Conservation (phyloP, 2,888 invertebrate species). For the Lasioglossum calceatum region DNA sequence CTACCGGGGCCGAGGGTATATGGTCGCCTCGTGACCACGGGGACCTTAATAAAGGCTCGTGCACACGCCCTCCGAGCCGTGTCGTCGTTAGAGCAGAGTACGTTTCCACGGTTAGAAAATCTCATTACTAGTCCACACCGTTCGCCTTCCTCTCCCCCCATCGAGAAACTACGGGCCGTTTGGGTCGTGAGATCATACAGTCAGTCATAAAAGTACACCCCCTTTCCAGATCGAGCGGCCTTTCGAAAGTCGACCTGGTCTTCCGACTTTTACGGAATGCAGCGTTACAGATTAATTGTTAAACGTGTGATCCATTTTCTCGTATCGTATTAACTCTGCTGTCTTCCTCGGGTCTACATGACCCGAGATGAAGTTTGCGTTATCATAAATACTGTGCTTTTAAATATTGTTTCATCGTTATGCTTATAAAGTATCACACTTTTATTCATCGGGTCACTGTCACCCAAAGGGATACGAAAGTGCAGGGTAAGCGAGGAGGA, state of each 20-base stretch:
- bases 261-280: background rate
- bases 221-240: background rate
- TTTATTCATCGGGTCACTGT: too few species aligned
- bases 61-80: constrained; percentile 57
- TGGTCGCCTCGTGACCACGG: constrained; percentile 67
- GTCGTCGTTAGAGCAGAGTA: constrained; percentile 41
- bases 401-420: too few species aligned
- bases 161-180: constrained; percentile 35
- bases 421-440: too few species aligned
- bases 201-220: background rate
- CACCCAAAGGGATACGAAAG: too few species aligned
- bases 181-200: constrained; percentile 62
- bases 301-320: background rate
- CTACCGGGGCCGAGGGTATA: constrained; percentile 33
- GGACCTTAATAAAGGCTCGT: constrained; percentile 70
- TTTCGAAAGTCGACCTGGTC: background rate
- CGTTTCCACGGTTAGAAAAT: constrained; percentile 71
- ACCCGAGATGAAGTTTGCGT: too few species aligned
- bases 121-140: constrained; percentile 56
- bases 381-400: too few species aligned
- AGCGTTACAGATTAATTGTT: background rate
- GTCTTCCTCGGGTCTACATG: too few species aligned
- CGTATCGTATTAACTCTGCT: background rate
- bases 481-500: too few species aligned
- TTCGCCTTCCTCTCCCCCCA: constrained; percentile 18